Evolutionary conservation across 1,140 invertebrate genomes (phyloP), one percentile per base, ranked within the genome.

Genomic region (Wiebesia pumilae): DNA sequence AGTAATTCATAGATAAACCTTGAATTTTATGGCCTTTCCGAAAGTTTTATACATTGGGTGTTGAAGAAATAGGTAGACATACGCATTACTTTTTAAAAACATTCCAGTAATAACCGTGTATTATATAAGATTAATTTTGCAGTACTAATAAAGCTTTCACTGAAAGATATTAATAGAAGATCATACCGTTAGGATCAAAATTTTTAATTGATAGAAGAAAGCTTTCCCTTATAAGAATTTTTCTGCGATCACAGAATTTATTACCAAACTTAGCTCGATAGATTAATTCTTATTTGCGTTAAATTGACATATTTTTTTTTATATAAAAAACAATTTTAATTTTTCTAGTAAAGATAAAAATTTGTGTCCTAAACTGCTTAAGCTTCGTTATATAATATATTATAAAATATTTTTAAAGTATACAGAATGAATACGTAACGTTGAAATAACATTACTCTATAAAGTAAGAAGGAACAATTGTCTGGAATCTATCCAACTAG

Each of bases 181-280:
- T 14, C 30, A 69, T 69, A 69, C n/a, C 16, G 9, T 69, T 0
- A 69, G 16, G 30, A 69, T 30, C 27, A 16, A 35, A 80, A 80
- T 62, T 62, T 62, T 80, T 80, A 80, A 80, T 80, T 24, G 78
- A 80, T 80, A 35, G 0, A n/a, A 35, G 30, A 21, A 27, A 62
- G 62, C 35, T 33, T 80, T 58, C 0, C 30, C 51, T 33, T n/a
- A 7, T 80, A 58, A 35, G 24, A 35, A 38, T 33, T 80, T 58
- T 9, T 69, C 33, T 69, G n/a, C 1, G 0, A 14, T 30, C 0
- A 3, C 16, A 10, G n/a, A 65, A n/a, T n/a, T 65, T 65, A 54
- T 54, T 3, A 58, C 19, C 54, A 21, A 62, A 3, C 54, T 54
- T 47, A 47, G 6, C 43, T 47, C 43, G 14, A 14, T 14, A 7